A percentile compares a stretch with the other conserved stretches of the same genome.
Evolutionary conservation across 2,888 invertebrate species (phyloP).

Genomic region (Rambutsinella grinnellia): DNA sequence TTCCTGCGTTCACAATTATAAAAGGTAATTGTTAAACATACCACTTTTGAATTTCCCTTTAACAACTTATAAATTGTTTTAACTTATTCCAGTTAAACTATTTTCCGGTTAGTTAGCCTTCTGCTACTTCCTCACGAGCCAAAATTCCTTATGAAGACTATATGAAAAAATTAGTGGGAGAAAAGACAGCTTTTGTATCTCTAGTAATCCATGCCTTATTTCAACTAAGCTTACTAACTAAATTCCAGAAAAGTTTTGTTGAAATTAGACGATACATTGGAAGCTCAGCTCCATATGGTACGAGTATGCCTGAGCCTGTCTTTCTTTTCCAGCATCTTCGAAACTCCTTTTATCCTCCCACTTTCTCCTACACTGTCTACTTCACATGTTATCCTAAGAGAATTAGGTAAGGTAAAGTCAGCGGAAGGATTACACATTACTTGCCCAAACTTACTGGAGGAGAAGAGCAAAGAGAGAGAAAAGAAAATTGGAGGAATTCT

Average conservation of each 20-base stretch:
- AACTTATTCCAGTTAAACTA: slow-evolving; percentile 15
- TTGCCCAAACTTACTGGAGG: slow-evolving; percentile 19
- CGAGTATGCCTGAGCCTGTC: not conserved
- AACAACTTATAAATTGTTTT: not conserved
- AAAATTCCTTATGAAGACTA: not conserved
- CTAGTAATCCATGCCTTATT: slow-evolving; percentile 13
- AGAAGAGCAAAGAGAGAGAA: slow-evolving; percentile 11
- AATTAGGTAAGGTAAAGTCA: not conserved
- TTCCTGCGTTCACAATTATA: too few species aligned
- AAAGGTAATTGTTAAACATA: too few species aligned
- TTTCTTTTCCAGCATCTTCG: slow-evolving; percentile 6
- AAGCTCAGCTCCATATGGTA: not conserved
- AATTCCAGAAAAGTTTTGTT: slow-evolving; percentile 20
- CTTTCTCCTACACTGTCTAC: not conserved
- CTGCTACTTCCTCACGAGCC: not conserved
- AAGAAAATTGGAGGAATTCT: slow-evolving; percentile 12
- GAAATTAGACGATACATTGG: slow-evolving; percentile 21
- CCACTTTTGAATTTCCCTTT: not conserved
- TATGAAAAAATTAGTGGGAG: not conserved
- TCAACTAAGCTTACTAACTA: not conserved
- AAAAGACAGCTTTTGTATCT: not conserved
- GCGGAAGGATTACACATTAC: slow-evolving; percentile 16
- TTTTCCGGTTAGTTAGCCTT: slow-evolving; percentile 37
- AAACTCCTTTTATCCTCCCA: slow-evolving; percentile 6
- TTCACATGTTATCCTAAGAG: not conserved